These are phyloP conservation scores for Enteromius paludinosus DNA, from an alignment of 2,797 vertebrate species.

Conservation along the genomic window DNA sequence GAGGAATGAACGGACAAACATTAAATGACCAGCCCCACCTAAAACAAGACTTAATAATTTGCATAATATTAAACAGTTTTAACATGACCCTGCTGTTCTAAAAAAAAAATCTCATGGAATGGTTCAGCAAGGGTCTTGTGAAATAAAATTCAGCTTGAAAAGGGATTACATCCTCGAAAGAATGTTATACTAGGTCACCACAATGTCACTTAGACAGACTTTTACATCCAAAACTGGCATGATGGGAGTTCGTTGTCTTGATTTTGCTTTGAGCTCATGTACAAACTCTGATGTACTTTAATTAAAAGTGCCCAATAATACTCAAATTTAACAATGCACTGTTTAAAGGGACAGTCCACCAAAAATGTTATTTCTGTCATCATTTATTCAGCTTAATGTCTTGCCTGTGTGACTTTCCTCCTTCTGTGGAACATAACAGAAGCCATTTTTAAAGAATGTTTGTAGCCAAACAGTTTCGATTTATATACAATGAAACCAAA, in stretches of 20 bases:
- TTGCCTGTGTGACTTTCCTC: background rate
- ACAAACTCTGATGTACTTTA: background rate
- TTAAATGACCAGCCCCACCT: background rate
- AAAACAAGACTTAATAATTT: background rate
- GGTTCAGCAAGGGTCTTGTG: constrained; percentile 8
- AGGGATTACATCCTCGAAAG: background rate
- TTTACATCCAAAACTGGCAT: background rate
- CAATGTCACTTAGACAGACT: background rate
- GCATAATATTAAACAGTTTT: constrained; percentile 1
- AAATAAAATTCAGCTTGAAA: constrained; percentile 14
- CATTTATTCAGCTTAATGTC: background rate
- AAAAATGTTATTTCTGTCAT: background rate
- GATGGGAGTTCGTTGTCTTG: background rate
- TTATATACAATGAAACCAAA: background rate
- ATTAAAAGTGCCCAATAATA: background rate
- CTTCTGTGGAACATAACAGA: background rate
- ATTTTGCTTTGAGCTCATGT: constrained; percentile 5
- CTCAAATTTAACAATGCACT: background rate
- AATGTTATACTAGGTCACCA: background rate
- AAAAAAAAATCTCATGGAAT: constrained; percentile 15
- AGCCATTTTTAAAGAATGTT: background rate
- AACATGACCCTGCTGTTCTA: constrained; percentile 6
- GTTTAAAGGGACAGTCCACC: background rate
- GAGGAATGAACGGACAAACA: background rate
- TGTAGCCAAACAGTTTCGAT: background rate